A percentile compares a stretch with the other conserved stretches of the same genome.
These are phyloP conservation scores for Opisthograptis luteolata DNA, from an alignment of 2,888 invertebrate species.

Conservation along the genomic window DNA sequence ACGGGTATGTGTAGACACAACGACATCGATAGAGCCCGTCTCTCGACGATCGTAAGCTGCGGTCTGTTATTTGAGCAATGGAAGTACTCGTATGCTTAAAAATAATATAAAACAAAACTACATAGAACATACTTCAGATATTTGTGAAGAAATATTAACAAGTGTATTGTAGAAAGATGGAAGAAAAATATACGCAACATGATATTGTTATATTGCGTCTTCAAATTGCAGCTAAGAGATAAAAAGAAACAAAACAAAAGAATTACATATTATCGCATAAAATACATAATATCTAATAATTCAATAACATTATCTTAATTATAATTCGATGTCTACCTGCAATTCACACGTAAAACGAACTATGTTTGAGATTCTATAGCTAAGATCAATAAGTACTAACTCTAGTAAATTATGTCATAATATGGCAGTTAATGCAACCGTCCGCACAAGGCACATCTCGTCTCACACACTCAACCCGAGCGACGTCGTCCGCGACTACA, in stretches of 20 bases:
- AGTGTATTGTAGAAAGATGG: conserved; percentile 66
- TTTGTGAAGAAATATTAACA: conserved; percentile 74
- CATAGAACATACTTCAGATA: conserved; percentile 54
- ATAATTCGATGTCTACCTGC: conserved; percentile 77
- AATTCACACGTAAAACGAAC: conserved; percentile 72
- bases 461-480: conserved; percentile 23
- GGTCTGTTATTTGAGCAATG: conserved; percentile 81
- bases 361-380: conserved; percentile 72
- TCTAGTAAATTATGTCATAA: conserved; percentile 80
- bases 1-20: conserved; percentile 67
- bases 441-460: conserved; percentile 73
- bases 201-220: conserved; percentile 29
- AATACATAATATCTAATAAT: conserved; percentile 55
- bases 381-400: conserved; percentile 69
- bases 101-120: conserved; percentile 57
- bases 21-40: conserved; percentile 70
- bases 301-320: conserved; percentile 64
- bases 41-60: conserved; percentile 52
- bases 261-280: conserved; percentile 57
- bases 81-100: conserved; percentile 57
- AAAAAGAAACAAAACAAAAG: conserved; percentile 63
- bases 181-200: conserved; percentile 58
- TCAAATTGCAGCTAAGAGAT: conserved; percentile 44
- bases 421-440: conserved; percentile 84
- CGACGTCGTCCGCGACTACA: conserved; percentile 35